Evolutionary conservation across 2,113 vertebrate species (phyloP).

Genomic region (Pholis gunnellus): DNA sequence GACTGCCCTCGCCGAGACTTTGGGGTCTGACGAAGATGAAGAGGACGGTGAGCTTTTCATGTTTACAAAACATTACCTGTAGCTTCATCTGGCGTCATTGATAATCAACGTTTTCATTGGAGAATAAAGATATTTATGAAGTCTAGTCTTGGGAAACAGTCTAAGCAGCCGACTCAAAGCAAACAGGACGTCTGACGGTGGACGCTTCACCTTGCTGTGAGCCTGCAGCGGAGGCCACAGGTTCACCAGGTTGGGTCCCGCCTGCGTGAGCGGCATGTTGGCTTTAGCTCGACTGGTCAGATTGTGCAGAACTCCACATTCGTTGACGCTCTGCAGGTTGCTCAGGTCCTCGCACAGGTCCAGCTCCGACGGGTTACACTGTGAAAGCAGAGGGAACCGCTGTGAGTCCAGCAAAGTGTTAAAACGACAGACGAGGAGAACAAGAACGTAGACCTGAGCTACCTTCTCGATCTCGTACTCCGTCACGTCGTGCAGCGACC

Average conservation of each 20-base stretch:
- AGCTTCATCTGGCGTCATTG: not conserved
- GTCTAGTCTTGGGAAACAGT: no score
- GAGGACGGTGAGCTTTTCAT: no score
- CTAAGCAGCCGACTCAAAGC: no score
- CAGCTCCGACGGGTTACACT: constrained; percentile 90
- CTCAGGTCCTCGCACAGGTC: constrained; percentile 91
- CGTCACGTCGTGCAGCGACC: constrained; percentile 83
- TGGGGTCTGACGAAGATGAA: constrained; percentile 53
- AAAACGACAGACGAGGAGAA: not conserved
- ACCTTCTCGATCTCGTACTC: constrained; percentile 90
- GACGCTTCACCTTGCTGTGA: constrained; percentile 80
- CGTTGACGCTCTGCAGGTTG: constrained; percentile 87
- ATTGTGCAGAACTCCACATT: constrained; percentile 87
- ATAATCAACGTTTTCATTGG: not conserved
- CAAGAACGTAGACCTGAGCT: constrained; percentile 10
- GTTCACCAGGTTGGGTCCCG: constrained; percentile 87
- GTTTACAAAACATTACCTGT: not conserved
- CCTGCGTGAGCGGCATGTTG: constrained; percentile 84
- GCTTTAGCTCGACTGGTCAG: constrained; percentile 84
- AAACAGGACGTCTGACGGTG: no score
- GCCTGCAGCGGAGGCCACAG: constrained; percentile 59
- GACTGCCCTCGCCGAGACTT: constrained; percentile 74
- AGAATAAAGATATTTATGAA: no score
- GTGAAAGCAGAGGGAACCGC: not conserved
- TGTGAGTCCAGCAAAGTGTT: not conserved